Evolutionary conservation across 1,140 invertebrate species (phyloP), one percentile per base, ranked within the genome.

Genomic region (Druon quercuslanigerum): DNA sequence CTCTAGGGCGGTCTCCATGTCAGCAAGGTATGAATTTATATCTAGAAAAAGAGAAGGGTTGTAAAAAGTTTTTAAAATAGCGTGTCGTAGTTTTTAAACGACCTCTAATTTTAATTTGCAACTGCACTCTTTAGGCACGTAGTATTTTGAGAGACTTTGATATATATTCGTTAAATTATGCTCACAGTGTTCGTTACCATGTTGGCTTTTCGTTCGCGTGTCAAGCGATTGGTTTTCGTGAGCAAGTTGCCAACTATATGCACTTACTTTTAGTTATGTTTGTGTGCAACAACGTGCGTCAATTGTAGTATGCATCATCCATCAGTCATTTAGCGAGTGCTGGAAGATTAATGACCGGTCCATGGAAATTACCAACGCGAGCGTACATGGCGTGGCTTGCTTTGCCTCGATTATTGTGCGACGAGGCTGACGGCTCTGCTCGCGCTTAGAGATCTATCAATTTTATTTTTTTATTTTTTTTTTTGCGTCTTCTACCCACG

Each of bases 241-340:
- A 66, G 57, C 57, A 66, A 66, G 25, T 66, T 33, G 13, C 13
- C 40, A 66, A 66, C 57, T 66, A 60, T 60, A 60, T 60, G 25
- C 57, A 60, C 57, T 60, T 60, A 60, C 57, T 19, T 57, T 7
- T 57, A 25, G 25, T 19, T 2, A 25, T 20, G 19, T 60, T 3
- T 11, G 13, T 40, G 25, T 40, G 12, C 13, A 14, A 25, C 17
- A 57, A 66, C 33, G 25, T 66, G 57, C 25, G 57, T 66, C 25
- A 66, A 40, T 66, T 66, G 57, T 66, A 40, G 33, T 66, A 14
- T 33, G 40, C 20, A 60, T 76, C 74, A 77, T 78, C 76, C 81
- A 79, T 81, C 79, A 77, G 79, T 81, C 79, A 81, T 82, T 82
- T 81, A 81, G 79, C 81, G 71, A 74, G 74, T 72, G 52, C 72